These are phyloP conservation scores for Brassicogethes aeneus DNA, from an alignment of 2,888 invertebrate genomes.

Conservation along the genomic window DNA sequence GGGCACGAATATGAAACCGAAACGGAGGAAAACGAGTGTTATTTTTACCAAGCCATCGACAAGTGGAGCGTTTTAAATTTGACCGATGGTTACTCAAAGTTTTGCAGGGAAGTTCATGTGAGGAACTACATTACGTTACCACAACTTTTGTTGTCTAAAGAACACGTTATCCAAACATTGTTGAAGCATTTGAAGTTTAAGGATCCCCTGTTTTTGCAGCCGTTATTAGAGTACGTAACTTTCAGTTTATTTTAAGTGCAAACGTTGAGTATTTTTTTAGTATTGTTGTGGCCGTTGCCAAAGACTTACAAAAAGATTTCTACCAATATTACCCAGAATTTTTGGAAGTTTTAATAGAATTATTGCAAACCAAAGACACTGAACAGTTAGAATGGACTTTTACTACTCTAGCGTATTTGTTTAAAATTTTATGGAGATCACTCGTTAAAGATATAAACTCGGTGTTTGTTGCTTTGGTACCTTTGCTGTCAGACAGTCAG, in stretches of 20 bases:
- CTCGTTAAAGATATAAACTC: constrained; percentile 69
- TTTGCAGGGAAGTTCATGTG: constrained; percentile 64
- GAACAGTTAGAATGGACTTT: constrained; percentile 83
- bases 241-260: no score
- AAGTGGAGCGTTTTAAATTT: constrained; percentile 89
- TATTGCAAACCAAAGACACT: constrained; percentile 66
- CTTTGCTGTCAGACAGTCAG: constrained; percentile 66
- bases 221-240: constrained; percentile 72
- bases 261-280: constrained; percentile 47
- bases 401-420: constrained; percentile 78
- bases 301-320: constrained; percentile 83
- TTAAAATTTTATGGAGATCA: constrained; percentile 80
- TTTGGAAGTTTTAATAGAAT: constrained; percentile 60
- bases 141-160: constrained; percentile 73
- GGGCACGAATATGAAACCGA: constrained; percentile 63
- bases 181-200: constrained; percentile 64
- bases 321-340: constrained; percentile 76
- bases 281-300: constrained; percentile 73
- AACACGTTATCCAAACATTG: constrained; percentile 63
- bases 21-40: constrained; percentile 62
- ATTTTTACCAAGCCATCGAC: constrained; percentile 70
- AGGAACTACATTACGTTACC: constrained; percentile 63
- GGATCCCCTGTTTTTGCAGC: constrained; percentile 66
- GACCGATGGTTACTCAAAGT: constrained; percentile 69
- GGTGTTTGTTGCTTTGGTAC: constrained; percentile 62